Evolutionary conservation across 2,888 invertebrate species (phyloP).

Genomic region (Cartodere bifasciata): DNA sequence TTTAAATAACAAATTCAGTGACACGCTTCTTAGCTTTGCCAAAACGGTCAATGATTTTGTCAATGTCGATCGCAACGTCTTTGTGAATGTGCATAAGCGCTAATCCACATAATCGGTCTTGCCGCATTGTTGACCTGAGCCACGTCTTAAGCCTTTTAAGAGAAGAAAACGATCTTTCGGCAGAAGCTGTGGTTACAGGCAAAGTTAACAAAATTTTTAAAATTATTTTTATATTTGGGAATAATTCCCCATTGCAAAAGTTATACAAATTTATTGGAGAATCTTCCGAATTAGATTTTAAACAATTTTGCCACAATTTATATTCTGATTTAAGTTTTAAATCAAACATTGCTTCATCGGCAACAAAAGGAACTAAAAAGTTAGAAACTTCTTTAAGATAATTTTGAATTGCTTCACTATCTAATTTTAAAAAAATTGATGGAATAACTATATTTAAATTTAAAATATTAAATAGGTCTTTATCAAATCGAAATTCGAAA

Average conservation of each 20-base stretch:
- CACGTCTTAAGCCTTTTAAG: conserved; percentile 3
- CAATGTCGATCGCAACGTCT: background rate
- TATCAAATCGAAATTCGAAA: no score
- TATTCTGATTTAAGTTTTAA: conserved; percentile 1
- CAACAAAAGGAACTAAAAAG: background rate
- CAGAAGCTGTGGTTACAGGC: conserved; percentile 1
- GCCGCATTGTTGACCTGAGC: background rate
- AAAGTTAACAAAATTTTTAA: conserved; percentile 3
- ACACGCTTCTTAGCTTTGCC: background rate
- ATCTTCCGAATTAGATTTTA: no score
- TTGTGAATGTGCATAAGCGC: conserved; percentile 2
- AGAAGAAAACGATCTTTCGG: conserved; percentile 2
- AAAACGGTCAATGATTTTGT: background rate
- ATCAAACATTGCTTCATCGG: background rate
- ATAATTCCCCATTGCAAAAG: conserved; percentile 1
- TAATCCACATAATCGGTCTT: conserved; percentile 2
- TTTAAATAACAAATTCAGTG: conserved; percentile 10
- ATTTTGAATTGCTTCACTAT: background rate
- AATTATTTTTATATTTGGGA: conserved; percentile 2
- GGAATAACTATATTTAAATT: conserved; percentile 1
- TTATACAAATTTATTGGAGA: background rate
- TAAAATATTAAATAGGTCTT: conserved; percentile 2
- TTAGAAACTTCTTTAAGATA: background rate
- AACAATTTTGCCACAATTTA: conserved; percentile 1
- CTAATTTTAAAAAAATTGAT: background rate